Percentiles rank a stretch among this genome's conserved stretches.
Evolutionary conservation across 2,113 vertebrate genomes (phyloP).

Genomic region (Aleadryas rufinucha): DNA sequence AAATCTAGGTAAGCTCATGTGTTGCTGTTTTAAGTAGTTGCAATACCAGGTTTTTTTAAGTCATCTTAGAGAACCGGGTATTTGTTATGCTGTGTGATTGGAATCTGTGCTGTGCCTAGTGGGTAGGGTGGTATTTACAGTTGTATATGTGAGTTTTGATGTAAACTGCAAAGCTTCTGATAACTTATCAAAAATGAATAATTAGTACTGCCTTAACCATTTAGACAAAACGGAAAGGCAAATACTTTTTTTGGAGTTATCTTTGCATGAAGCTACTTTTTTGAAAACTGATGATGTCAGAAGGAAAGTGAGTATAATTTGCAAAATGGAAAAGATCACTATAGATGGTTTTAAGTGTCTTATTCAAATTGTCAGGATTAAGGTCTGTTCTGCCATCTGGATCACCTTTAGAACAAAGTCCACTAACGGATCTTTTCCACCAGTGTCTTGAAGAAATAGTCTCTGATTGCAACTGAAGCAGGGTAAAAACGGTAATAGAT

Average conservation of each 20-base stretch:
- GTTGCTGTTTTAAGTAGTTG: not conserved
- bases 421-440: not conserved
- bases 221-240: not conserved
- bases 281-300: not conserved
- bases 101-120: not conserved
- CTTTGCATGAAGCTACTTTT: not conserved
- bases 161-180: not conserved
- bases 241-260: not conserved
- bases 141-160: not conserved
- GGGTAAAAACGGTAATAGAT: not conserved
- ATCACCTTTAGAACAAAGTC: not conserved
- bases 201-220: not conserved
- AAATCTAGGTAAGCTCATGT: not conserved
- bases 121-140: not conserved
- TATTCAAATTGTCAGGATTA: not conserved
- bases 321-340: not conserved
- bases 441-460: not conserved
- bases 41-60: not conserved
- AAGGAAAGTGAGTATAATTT: not conserved
- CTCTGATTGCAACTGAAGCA: not conserved
- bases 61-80: not conserved
- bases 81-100: not conserved
- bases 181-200: not conserved
- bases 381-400: not conserved
- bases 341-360: not conserved